These are phyloP conservation scores for Aplysina aerophoba DNA, from an alignment of 37 sponge, comb jelly and placozoan species.

Conservation along the genomic window DNA sequence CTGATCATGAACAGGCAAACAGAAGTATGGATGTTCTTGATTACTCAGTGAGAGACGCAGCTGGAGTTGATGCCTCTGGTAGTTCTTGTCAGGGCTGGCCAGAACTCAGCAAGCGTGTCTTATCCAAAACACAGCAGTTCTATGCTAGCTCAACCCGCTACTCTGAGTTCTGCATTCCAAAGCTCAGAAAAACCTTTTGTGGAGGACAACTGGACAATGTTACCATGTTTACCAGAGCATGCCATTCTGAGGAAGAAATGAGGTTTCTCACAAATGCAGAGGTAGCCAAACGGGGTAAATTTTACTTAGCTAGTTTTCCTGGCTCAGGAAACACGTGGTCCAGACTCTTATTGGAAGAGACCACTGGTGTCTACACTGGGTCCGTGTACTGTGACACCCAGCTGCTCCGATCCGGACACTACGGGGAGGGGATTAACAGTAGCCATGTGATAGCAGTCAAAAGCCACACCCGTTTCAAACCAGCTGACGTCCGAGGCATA, in stretches of 20 bases:
- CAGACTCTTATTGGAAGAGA: constrained; percentile 22
- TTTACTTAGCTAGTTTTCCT: constrained; percentile 1
- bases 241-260: constrained; percentile 1
- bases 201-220: background rate
- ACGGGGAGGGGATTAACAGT: background rate
- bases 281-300: background rate
- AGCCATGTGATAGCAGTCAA: constrained; percentile 13
- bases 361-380: constrained; percentile 22
- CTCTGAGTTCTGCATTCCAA: background rate
- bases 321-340: constrained; percentile 30
- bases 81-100: too few species aligned
- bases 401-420: background rate
- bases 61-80: too few species aligned
- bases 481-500: background rate
- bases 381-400: background rate
- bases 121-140: too few species aligned
- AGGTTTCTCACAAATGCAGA: background rate
- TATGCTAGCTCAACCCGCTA: too few species aligned
- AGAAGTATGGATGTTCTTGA: too few species aligned
- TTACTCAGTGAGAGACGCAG: too few species aligned
- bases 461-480: background rate
- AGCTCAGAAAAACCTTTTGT: background rate
- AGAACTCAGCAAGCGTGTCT: too few species aligned
- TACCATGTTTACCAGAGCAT: background rate
- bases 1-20: too few species aligned